Percentiles rank a stretch among this genome's conserved stretches.
Evolutionary conservation across 2,797 vertebrate genomes (phyloP).

Genomic region (Remorina albescens): DNA sequence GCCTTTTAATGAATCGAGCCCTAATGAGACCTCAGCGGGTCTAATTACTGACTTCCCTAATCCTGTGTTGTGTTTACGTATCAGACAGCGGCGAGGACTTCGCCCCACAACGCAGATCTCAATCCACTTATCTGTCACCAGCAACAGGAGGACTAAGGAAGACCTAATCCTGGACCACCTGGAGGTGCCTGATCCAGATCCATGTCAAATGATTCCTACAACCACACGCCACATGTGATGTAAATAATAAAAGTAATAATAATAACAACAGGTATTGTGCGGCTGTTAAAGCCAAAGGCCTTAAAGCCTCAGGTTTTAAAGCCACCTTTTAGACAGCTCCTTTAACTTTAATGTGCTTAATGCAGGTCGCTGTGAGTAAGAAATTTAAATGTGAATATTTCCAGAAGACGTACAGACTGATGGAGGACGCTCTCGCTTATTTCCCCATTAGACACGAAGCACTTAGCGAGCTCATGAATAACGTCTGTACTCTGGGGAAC

Average conservation of each 20-base stretch:
- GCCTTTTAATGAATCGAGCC: constrained; percentile 33
- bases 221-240: background rate
- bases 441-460: constrained; percentile 44
- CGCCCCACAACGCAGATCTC: constrained; percentile 6
- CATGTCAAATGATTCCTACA: too few species aligned
- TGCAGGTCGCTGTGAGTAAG: constrained; percentile 4
- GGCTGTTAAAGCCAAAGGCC: too few species aligned
- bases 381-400: constrained; percentile 12
- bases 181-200: background rate
- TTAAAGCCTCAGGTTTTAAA: too few species aligned
- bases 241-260: too few species aligned
- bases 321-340: too few species aligned
- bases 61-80: background rate
- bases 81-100: constrained; percentile 11
- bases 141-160: background rate
- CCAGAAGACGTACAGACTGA: constrained; percentile 4
- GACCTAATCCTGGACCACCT: background rate
- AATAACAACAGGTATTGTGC: too few species aligned
- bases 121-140: constrained; percentile 19
- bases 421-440: background rate
- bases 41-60: constrained; percentile 35
- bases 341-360: constrained; percentile 21
- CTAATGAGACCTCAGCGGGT: constrained; percentile 34
- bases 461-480: constrained; percentile 61
- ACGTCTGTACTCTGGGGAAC: constrained; percentile 37